Evolutionary conservation across 2,113 vertebrate genomes (phyloP), one percentile per base, ranked within the genome.

Genomic region (Chrysemys picta): DNA sequence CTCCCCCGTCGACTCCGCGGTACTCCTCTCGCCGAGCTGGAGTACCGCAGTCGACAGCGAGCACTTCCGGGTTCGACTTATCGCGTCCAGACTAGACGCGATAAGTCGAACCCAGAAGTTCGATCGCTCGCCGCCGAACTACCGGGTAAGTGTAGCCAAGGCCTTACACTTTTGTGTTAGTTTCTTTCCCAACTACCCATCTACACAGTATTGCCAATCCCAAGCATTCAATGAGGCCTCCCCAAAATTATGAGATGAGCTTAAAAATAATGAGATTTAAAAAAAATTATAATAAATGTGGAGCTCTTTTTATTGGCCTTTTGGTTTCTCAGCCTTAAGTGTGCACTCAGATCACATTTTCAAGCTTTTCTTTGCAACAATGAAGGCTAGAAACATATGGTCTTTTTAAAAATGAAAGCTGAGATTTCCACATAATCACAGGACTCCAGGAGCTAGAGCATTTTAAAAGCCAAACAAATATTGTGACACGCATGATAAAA

Each of bases 161-260:
- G n/a, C n/a, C n/a, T 93, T 59, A 75, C 24, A 12, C 31, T 96
- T 95, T 91, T 85, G 84, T 79, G 88, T 79, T 92, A 91, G 10
- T 90, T 92, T 89, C 93, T 95, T 95, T 95, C 88, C 92, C 79
- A 52, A 38, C 87, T 83, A 52, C 96, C 92, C 93, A 91, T 94
- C 94, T 69, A 92, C 79, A 56, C 50, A 54, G 75, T 31, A 38
- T 42, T 2, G 2, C 87, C 92, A 88, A 93, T 16, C 87, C 84
- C 92, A 92, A 82, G 52, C 90, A 96, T 93, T 84, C 90, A 93
- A 93, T 96, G 96, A 92, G 93, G 88, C 14, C 25, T 35, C 21
- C 75, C 84, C 94, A 91, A 83, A 96, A 79, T 95, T 92, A 95
- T 85, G 95, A 91, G 80, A 87, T 81, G 82, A 65, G 50, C 53